Evolutionary conservation across 1,140 invertebrate genomes (phyloP), one percentile per base, ranked within the genome.

Genomic region (Dufourea novaeangliae): DNA sequence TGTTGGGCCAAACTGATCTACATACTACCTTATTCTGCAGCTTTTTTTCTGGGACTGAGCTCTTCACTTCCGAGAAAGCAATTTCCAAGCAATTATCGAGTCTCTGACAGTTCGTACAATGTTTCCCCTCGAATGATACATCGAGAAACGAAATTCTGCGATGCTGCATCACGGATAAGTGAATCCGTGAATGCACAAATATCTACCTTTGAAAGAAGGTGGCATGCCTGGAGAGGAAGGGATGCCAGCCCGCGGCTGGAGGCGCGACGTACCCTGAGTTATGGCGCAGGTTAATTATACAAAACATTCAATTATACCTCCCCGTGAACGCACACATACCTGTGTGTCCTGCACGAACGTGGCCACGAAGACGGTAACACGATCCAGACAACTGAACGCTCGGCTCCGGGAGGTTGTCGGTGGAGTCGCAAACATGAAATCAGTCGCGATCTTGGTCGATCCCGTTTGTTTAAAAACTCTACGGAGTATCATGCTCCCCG

Each of bases 281-380:
- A 92, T 92, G 91, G 90, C 89, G 90, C 90, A 91, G 90, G 91
- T 92, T 92, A 92, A 92, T 92, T 92, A 92, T 92, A 92, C 91
- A 92, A 92, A 93, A 92, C 92, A 92, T 92, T 93, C 92, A 93
- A 93, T 93, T 93, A 93, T 92, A 92, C 89, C 88, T 89, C 88
- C 86, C 86, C 79, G 67, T 66, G 86, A 86, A 81, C 77, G 44
- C 75, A 80, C 70, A 82, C 84, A 39, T 34, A 39, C 25, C 22
- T 39, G 32, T 17, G 73, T 50, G 11, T 7, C 32, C 54, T 39
- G 66, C 56, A 71, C 46, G 52, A 34, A 39, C 12, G 52, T 34
- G 22, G 25, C 50, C 46, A 72, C 67, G 67, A 34, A 44, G 37
- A 73, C 68, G 25, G 17, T 4, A 10, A 1, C 37, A 41, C 27